These are phyloP conservation scores for Semnornis frantzii DNA, from an alignment of 2,113 vertebrate genomes.

Conservation along the genomic window DNA sequence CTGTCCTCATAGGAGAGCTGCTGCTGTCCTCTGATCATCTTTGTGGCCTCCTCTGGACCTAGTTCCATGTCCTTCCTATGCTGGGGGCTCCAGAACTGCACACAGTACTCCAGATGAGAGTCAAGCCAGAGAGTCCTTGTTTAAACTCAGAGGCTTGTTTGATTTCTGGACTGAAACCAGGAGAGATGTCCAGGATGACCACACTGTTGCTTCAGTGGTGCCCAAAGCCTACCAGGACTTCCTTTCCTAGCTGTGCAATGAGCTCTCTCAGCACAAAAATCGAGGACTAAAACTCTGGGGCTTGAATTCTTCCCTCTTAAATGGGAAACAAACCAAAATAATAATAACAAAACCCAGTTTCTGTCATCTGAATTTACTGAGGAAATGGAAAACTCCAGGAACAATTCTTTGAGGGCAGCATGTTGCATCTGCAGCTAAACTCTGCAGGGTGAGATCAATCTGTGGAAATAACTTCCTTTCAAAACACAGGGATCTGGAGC, in stretches of 20 bases:
- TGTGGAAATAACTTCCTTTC: not conserved
- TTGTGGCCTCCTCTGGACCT: no score
- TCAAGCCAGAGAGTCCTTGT: not conserved
- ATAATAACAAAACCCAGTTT: not conserved
- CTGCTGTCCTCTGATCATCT: no score
- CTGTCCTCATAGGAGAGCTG: no score
- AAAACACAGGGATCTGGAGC: not conserved
- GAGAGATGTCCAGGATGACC: not conserved
- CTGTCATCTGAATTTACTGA: not conserved
- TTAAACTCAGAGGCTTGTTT: not conserved
- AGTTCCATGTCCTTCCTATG: no score
- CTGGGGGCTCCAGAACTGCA: no score
- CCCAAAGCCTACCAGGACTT: not conserved
- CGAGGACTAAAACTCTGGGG: not conserved
- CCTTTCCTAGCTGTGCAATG: not conserved
- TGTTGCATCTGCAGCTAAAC: constrained; percentile 12
- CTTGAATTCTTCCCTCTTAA: not conserved
- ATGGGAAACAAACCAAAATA: constrained; percentile 6
- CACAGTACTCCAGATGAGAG: not conserved
- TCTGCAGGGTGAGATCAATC: not conserved
- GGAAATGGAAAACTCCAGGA: not conserved
- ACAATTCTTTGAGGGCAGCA: not conserved
- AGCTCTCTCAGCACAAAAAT: not conserved
- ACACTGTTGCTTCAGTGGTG: accelerated
- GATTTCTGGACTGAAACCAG: not conserved